Evolutionary conservation across 2,113 vertebrate species (phyloP), one percentile per base, ranked within the genome.

Genomic region (Ranitomeya variabilis): DNA sequence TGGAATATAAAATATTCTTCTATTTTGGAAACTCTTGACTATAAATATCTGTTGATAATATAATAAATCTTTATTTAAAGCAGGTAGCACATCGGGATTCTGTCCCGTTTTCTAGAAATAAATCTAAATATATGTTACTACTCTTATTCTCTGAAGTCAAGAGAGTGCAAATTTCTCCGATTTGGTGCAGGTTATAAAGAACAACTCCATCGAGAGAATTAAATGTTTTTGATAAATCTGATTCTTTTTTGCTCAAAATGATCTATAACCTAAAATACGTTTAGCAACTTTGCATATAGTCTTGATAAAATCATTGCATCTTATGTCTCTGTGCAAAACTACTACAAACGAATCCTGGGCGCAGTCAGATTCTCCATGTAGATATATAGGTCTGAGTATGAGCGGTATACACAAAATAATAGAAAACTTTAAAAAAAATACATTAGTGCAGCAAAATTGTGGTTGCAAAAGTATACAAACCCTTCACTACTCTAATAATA

Each of bases 11-110:
- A 88, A 84, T 59, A 77, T 66, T 45, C 67, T 57, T 54, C 18
- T 31, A 52, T 78, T 78, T 78, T 62, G 80, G 71, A 55, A 45
- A 16, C 23, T 69, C 52, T 19, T n/a, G 60, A 89, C 85, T 79
- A 89, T 89, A 89, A 89, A 89, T 85, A 78, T 83, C 26, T 78
- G 23, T 67, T 64, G 9, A 77, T 78, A 79, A 89, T 85, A 89
- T 77, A 84, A 84, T 89, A 85, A 69, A 69, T 64, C 37, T 83
- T 82, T 88, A 31, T 83, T 83, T 82, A 82, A 11, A 74, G 55
- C 37, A 83, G 55, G 60, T 37, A 74, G 15, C 62, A 62, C 82
- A 60, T 74, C 52, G 55, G 79, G 66, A 87, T 59, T 73, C 64
- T 62, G 55, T 64, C 66, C n/a, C 78, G 7, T 54, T 55, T 83